Base-by-base conservation (phyloP, 2,888 invertebrate genomes). In the Epinotia brunnichana region DNA sequence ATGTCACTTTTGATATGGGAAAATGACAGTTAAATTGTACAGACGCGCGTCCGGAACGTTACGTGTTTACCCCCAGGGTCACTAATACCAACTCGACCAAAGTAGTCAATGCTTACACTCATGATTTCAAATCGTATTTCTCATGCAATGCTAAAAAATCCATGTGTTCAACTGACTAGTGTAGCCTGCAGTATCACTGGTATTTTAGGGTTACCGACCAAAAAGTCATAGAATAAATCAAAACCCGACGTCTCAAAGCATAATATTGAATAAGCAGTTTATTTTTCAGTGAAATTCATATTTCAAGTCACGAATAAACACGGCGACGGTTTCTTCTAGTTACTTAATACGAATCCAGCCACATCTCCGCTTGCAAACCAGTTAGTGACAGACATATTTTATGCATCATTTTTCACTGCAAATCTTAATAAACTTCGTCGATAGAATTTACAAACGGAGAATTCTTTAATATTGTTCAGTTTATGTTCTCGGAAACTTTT, bases 231-330 rank as follows among this genome's bases (percentile, higher is more conserved):
- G 29, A 57, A 29, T 57, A 29, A 57, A 15, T 57, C 56, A 57
- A 57, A 13, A 29, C 29, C 5, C 29, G 7, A 57, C 13, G 29
- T 57, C 9, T 63, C 63, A 35, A 29, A 63, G 29, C 29, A 48
- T 35, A 63, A 62, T 48, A 62, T 62, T 62, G 24, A 48, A 62
- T 62, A 62, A 24, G 35, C 63, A 7, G 63, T 35, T 63, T 63
- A 63, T 63, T 51, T 29, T 29, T 35, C 17, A 35, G 51, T 51
- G 2, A 63, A 51, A 13, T 35, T 63, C n/a, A 63, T 29, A 63
- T 53, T 35, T 35, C 13, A n/a, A 21, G 11, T 61, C 24, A 4
- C 51, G 51, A 63, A 51, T 35, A 17, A 29, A 48, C 56, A 29
- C 17, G 5, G 29, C 24, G 29, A 48, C 29, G 63, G 51, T 29